Base-by-base conservation (phyloP, 1,140 invertebrate species). In the Papilio polyxenes region DNA sequence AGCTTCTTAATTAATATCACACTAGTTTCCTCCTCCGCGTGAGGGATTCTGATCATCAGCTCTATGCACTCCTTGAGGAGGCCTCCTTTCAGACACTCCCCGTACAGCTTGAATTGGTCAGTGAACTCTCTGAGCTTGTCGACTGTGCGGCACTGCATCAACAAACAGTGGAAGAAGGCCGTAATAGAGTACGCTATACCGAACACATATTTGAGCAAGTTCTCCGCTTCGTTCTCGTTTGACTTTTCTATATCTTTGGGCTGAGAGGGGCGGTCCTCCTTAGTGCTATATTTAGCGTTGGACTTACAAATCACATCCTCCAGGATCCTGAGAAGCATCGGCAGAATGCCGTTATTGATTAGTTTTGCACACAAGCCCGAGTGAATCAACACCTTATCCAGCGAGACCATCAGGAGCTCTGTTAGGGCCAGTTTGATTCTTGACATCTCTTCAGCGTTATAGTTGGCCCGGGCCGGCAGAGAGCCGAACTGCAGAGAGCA, bases 321-420 rank as follows among this genome's bases (percentile, higher is more conserved):
- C 20, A 96, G 83, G 15, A 96, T 86, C 84, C 95, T 93, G 8
- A 96, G 83, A 4, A 96, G 94, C 95, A 96, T 96, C 7, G 96
- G 96, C 13, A 97, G 76, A 23, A 96, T 93, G 0, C 96, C 96
- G 86, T 95, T 96, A 77, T 96, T 95, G 49, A 96, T 96, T 13
- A 96, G 92, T 83, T 95, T 95, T 3, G 94, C 94, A 62, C 95
- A 96, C 0, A 96, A 92, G 79, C 96, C 96, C 17, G 95, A 93
- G 53, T 95, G 92, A 8, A 95, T 89, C 0, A 96, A 87, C 7
- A 96, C 95, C 85, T 95, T 95, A 81, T 96, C 95, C 74, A 96
- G 83, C 0, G 96, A 94, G 7, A 94, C 95, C 3, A 96, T 91
- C 84, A 97, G 94, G 0, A 96, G 88, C 79, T 95, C 95, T 0